phyloP scores from a whole-genome alignment of 2,113 vertebrate species.

The Halichoeres trimaculatus region DNA sequence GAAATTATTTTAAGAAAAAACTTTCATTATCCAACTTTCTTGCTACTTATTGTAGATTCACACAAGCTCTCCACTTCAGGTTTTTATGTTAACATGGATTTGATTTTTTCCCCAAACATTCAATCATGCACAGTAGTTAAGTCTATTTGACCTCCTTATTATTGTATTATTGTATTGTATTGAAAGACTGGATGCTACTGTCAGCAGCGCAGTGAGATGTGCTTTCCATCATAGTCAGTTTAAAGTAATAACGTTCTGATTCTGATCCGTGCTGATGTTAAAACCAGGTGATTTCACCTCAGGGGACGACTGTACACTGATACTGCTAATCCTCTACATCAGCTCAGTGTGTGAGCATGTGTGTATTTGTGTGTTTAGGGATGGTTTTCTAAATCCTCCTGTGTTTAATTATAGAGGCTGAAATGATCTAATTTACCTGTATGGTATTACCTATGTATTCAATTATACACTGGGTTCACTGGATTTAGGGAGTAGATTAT shows the following conservation, averaged over 20 bases:
- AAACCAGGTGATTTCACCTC: slow-evolving; percentile 46
- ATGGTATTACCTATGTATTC: slow-evolving; percentile 7
- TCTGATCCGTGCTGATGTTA: slow-evolving; percentile 30
- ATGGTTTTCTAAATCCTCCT: slow-evolving; percentile 15
- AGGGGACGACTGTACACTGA: slow-evolving; percentile 35
- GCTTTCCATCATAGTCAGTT: slow-evolving; percentile 15
- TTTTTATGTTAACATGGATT: neutral
- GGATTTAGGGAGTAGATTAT: slow-evolving; percentile 34
- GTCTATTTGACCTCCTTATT: neutral
- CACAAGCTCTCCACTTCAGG: neutral
- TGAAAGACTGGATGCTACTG: neutral
- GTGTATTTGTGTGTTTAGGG: neutral
- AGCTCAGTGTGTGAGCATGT: neutral
- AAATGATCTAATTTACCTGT: slow-evolving; percentile 23
- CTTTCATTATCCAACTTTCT: too few species aligned
- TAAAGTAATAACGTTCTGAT: neutral
- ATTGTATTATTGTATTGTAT: too few species aligned
- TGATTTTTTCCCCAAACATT: neutral
- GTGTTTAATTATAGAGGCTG: slow-evolving; percentile 41
- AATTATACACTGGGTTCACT: slow-evolving; percentile 40
- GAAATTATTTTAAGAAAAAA: too few species aligned
- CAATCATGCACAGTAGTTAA: neutral
- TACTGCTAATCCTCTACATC: slow-evolving; percentile 36
- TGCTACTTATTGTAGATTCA: neutral
- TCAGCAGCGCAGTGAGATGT: slow-evolving; percentile 12